Percentiles rank a stretch among this genome's conserved stretches.
Evolutionary conservation across 2,888 invertebrate genomes (phyloP).

Genomic region (Thera britannica): DNA sequence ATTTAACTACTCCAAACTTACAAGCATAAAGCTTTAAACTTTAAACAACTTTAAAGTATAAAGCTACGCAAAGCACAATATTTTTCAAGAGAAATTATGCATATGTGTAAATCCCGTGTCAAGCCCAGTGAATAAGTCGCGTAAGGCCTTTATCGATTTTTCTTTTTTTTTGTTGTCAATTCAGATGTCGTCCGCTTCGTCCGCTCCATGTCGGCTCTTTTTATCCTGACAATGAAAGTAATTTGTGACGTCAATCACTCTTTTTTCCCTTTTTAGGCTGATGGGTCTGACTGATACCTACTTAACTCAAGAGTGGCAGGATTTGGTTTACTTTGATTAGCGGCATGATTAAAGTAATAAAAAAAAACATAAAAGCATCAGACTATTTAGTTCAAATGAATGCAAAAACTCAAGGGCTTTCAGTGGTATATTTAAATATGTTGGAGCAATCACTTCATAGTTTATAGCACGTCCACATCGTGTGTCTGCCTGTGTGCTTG

Average conservation of each 20-base stretch:
- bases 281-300: slow-evolving; percentile 23
- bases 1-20: too few relatives aligned
- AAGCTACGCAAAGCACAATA: neutral
- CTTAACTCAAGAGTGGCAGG: neutral
- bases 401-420: too few relatives aligned
- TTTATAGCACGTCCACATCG: too few relatives aligned
- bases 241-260: slow-evolving; percentile 61
- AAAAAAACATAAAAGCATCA: too few relatives aligned
- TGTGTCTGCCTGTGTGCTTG: too few relatives aligned
- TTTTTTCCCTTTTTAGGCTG: slow-evolving; percentile 6
- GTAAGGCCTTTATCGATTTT: slow-evolving; percentile 39
- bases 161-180: slow-evolving; percentile 45
- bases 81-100: neutral
- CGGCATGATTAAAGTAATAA: neutral
- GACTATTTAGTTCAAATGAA: too few relatives aligned
- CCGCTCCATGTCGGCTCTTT: slow-evolving; percentile 33
- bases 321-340: neutral
- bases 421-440: too few relatives aligned
- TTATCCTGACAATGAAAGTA: slow-evolving; percentile 55
- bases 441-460: too few relatives aligned
- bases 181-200: slow-evolving; percentile 48
- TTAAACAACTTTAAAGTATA: too few relatives aligned
- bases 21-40: too few relatives aligned
- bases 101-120: slow-evolving; percentile 32
- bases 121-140: slow-evolving; percentile 24